Conservation (phyloP, 1,140 invertebrate species). For the Chionoecetes opilio region DNA sequence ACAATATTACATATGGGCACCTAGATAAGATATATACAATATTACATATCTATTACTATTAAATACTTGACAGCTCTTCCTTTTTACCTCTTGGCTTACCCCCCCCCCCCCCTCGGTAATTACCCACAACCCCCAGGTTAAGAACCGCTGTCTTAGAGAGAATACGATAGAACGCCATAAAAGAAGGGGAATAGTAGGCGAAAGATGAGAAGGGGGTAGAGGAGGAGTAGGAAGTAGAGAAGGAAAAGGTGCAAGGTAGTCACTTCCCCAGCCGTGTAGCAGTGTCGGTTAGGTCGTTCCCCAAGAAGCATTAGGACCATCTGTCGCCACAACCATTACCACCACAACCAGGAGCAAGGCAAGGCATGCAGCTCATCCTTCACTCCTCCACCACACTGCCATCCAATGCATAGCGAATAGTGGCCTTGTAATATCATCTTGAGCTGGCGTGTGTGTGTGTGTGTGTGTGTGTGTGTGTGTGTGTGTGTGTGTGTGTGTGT, state of each 20-base stretch:
- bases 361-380: neutral
- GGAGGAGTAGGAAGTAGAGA: neutral
- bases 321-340: neutral
- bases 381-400: neutral
- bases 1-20: too few relatives aligned
- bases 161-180: too few relatives aligned
- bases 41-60: too few relatives aligned
- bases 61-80: too few relatives aligned
- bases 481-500: neutral
- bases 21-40: too few relatives aligned
- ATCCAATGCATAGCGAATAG: neutral
- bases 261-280: neutral
- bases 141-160: too few relatives aligned
- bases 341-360: neutral
- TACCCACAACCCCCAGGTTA: too few relatives aligned
- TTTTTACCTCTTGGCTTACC: too few relatives aligned
- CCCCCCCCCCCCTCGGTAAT: too few relatives aligned
- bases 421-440: neutral
- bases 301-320: neutral
- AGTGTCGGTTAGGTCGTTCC: neutral
- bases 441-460: too few relatives aligned
- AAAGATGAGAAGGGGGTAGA: neutral
- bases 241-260: conserved; percentile 16
- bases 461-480: too few relatives aligned
- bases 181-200: too few relatives aligned